Evolutionary conservation across 1,140 invertebrate genomes (phyloP).

Genomic region (Sminthurides bifidus): DNA sequence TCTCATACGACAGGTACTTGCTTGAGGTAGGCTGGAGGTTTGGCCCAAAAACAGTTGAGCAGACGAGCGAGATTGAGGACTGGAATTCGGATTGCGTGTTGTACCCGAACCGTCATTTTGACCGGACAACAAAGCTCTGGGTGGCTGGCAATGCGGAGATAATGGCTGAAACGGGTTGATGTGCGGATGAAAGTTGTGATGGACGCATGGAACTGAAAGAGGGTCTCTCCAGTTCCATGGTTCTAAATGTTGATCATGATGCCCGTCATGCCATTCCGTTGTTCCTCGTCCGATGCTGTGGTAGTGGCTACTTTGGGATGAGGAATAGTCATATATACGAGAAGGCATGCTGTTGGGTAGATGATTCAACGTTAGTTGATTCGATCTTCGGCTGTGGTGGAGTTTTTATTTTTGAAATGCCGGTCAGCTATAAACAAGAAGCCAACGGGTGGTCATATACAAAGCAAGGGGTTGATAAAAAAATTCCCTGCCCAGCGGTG

Average conservation of each 20-base stretch:
- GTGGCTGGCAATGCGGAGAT: background rate
- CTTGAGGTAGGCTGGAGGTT: too few species aligned
- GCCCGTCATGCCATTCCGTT: background rate
- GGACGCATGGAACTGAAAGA: background rate
- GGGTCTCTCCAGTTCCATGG: too few species aligned
- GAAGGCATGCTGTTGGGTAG: too few species aligned
- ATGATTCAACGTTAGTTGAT: background rate
- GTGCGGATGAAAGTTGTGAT: background rate
- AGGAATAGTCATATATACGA: background rate
- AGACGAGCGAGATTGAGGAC: conserved; percentile 3
- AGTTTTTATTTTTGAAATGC: conserved; percentile 5
- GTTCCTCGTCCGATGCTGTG: background rate
- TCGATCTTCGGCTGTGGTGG: background rate
- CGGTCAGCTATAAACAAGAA: conserved; percentile 21
- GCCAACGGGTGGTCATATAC: conserved; percentile 27
- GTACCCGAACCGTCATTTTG: background rate
- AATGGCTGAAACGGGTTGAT: background rate
- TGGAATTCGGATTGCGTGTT: conserved; percentile 12
- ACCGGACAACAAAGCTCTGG: conserved; percentile 16
- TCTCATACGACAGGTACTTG: too few species aligned
- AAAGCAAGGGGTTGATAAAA: conserved; percentile 20
- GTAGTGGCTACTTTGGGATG: background rate
- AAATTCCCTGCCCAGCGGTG: conserved; percentile 29
- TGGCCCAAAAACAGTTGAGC: background rate
- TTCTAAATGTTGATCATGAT: background rate